Evolutionary conservation across 2,888 invertebrate genomes (phyloP).

Genomic region (Conchocele bisecta): DNA sequence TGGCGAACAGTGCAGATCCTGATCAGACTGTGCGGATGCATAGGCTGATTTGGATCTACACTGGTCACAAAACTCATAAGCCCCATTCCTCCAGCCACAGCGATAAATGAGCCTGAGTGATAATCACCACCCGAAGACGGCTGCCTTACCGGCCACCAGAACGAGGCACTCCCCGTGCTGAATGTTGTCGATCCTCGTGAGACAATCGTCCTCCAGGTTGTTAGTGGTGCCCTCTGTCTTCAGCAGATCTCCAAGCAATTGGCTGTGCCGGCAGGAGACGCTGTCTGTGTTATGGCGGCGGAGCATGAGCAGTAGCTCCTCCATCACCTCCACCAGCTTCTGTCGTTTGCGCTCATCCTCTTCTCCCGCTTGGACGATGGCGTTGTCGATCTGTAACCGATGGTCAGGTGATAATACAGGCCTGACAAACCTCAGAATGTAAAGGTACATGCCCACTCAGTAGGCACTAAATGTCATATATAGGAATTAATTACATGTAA

Average conservation of each 20-base stretch:
- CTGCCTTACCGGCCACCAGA: slow-evolving; percentile 67
- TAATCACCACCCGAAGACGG: too few relatives aligned
- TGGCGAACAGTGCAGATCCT: too few relatives aligned
- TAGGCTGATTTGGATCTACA: too few relatives aligned
- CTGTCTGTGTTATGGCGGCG: slow-evolving; percentile 34
- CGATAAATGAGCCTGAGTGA: too few relatives aligned
- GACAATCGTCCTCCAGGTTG: slow-evolving; percentile 58
- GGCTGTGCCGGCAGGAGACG: slow-evolving; percentile 29
- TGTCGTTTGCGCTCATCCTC: slow-evolving; percentile 54
- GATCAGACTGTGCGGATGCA: too few relatives aligned
- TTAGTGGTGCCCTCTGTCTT: slow-evolving; percentile 58
- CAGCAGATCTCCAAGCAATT: slow-evolving; percentile 53
- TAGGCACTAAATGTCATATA: too few relatives aligned
- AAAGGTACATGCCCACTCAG: too few relatives aligned
- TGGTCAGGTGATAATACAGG: too few relatives aligned
- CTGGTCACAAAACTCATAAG: too few relatives aligned
- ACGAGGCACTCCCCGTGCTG: slow-evolving; percentile 61
- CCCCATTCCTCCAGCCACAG: too few relatives aligned
- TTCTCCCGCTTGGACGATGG: slow-evolving; percentile 46
- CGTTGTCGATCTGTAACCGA: slow-evolving; percentile 61
- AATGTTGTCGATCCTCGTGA: slow-evolving; percentile 41
- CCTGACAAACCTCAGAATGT: too few relatives aligned
- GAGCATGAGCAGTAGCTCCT: slow-evolving; percentile 40
- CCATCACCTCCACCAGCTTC: slow-evolving; percentile 52
- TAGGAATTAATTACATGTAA: too few relatives aligned